Base-by-base conservation (phyloP, 2,797 vertebrate genomes). In the Spinibarbus caldwelli region DNA sequence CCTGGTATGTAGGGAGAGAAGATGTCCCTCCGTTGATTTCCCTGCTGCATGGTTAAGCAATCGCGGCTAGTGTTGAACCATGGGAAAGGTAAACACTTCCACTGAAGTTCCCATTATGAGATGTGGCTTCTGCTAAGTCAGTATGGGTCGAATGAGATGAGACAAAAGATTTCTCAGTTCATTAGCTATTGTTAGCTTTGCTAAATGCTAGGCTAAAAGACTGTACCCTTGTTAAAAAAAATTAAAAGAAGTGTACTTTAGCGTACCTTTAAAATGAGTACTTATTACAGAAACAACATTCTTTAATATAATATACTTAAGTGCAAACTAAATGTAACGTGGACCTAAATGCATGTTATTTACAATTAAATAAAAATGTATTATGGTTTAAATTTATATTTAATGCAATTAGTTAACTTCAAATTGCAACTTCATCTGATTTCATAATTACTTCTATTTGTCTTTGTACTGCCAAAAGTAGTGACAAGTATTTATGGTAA, bases 21-120 rank as follows among this genome's bases (percentile, higher is more conserved):
- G 85, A 86, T 80, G 45, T 89, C 83, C 86, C 83, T 38, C 72
- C 29, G 77, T 87, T 89, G 88, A 93, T 92, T 80, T 92, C 88
- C 76, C 86, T 64, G 88, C 89, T 12, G 86, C 87, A 78, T 92
- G 90, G 93, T 92, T 88, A 88, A 87, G 88, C 87, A 91, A 90
- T 94, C 90, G 86, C 62, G 84, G 85, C 78, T 87, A 82, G 91
- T 86, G 89, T 92, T 93, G 92, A 93, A 91, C 89, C 89, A 84
- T 90, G 89, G 87, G 90, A 91, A 91, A 90, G 88, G 84, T 91
- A 92, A 94, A 93, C 86, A 88, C 73, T 83, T 89, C 79, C 23
- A 70, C 86, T 80, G 23, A 80, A 66, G 49, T 80, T 80, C 68
- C 66, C 36, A 11, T 80, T 87, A 78, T 78, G 64, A 54, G 49